phyloP scores from a whole-genome alignment of 2,113 vertebrate genomes.

The Pangasianodon gigas region DNA sequence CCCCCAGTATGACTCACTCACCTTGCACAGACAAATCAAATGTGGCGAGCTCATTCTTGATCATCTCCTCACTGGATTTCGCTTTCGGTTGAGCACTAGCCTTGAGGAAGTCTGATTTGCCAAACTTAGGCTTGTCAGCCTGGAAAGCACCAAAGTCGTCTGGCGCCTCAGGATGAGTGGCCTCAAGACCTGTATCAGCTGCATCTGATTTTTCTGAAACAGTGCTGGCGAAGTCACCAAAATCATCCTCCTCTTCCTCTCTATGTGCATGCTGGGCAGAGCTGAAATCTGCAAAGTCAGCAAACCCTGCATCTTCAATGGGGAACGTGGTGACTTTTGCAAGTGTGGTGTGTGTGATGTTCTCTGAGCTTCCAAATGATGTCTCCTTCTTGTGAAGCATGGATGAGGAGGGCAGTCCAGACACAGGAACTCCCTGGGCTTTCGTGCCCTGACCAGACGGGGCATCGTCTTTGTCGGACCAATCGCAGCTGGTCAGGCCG shows the following conservation, averaged over 20 bases:
- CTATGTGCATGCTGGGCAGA: conserved; percentile 36
- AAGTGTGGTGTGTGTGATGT: conserved; percentile 77
- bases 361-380: conserved; percentile 85
- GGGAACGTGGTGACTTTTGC: conserved; percentile 80
- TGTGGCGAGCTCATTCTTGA: conserved; percentile 92
- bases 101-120: conserved; percentile 96
- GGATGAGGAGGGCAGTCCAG: conserved; percentile 64
- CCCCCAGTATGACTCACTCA: conserved; percentile 67
- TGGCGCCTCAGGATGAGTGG: conserved; percentile 66
- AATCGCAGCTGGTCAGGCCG: conserved; percentile 83
- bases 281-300: conserved; percentile 78
- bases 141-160: conserved; percentile 94
- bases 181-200: conserved; percentile 52
- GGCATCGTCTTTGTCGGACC: conserved; percentile 85
- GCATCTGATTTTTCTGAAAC: conserved; percentile 69
- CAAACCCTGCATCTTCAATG: conserved; percentile 73
- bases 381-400: conserved; percentile 82
- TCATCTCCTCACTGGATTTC: conserved; percentile 99
- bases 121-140: conserved; percentile 94
- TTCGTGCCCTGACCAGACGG: conserved; percentile 72
- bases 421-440: conserved; percentile 64
- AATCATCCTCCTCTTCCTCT: conserved; percentile 70
- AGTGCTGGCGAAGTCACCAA: conserved; percentile 81
- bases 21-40: conserved; percentile 98
- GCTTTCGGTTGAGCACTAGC: conserved; percentile 90